Evolutionary conservation across 2,797 vertebrate species (phyloP).

Genomic region (Sebastes vulpes): DNA sequence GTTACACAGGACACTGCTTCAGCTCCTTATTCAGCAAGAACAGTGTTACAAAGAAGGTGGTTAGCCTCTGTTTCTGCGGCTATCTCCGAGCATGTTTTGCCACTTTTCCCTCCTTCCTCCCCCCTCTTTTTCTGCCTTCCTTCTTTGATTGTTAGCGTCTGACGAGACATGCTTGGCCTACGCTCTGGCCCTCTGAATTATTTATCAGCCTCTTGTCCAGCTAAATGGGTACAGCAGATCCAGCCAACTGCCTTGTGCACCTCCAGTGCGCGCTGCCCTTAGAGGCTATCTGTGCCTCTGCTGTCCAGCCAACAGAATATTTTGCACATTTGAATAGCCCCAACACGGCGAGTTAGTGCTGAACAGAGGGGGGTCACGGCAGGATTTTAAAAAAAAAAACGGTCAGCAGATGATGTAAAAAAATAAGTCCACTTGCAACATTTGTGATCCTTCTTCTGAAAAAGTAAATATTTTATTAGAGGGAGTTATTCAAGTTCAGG

Average conservation of each 20-base stretch:
- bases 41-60: constrained; percentile 43
- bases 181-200: constrained; percentile 78
- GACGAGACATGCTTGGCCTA: constrained; percentile 72
- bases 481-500: not conserved
- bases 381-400: not conserved
- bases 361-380: constrained; percentile 15
- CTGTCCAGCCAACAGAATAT: constrained; percentile 61
- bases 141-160: constrained; percentile 75
- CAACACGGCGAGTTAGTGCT: constrained; percentile 6
- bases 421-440: constrained; percentile 13
- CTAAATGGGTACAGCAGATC: constrained; percentile 77
- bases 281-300: constrained; percentile 56
- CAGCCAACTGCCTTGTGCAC: constrained; percentile 59
- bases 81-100: constrained; percentile 57
- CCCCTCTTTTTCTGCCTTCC: constrained; percentile 9
- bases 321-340: constrained; percentile 49
- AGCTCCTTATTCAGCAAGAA: constrained; percentile 37
- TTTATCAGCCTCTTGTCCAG: constrained; percentile 82
- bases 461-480: constrained; percentile 1
- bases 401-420: constrained; percentile 51
- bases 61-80: constrained; percentile 60
- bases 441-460: constrained; percentile 5
- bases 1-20: constrained; percentile 48
- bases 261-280: constrained; percentile 40
- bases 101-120: not conserved